Conservation (phyloP, 1,140 invertebrate genomes). For the Mya arenaria region DNA sequence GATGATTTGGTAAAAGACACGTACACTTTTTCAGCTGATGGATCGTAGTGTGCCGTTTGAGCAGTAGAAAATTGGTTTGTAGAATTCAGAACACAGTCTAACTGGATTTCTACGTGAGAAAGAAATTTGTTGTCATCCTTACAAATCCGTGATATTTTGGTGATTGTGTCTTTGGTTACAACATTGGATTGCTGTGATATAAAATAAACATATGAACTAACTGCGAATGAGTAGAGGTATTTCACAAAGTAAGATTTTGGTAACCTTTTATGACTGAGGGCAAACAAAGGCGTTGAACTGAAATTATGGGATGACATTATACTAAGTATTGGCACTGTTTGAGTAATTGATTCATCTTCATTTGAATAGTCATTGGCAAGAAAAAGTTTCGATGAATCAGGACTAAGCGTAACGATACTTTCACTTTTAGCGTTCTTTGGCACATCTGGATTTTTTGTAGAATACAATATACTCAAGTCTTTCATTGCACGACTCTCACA, state of each 20-base stretch:
- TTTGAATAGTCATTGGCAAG: conserved; percentile 28
- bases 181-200: conserved; percentile 94
- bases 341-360: neutral
- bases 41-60: conserved; percentile 96
- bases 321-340: conserved; percentile 14
- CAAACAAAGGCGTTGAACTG: neutral
- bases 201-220: conserved; percentile 98
- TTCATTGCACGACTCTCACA: conserved; percentile 11
- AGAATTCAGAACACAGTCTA: conserved; percentile 92
- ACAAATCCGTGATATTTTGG: conserved; percentile 97
- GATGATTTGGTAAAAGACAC: conserved; percentile 91
- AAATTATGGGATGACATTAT: conserved; percentile 87
- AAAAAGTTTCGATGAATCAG: neutral
- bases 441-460: conserved; percentile 22
- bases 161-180: conserved; percentile 85
- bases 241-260: conserved; percentile 85
- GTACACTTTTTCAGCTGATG: conserved; percentile 96
- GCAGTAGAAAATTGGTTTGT: conserved; percentile 92
- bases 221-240: conserved; percentile 97
- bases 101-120: conserved; percentile 98
- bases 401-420: neutral
- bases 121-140: conserved; percentile 98
- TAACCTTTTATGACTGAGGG: conserved; percentile 27
- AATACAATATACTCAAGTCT: conserved; percentile 11
- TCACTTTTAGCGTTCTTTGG: neutral